phyloP scores from a whole-genome alignment of 2,888 invertebrate genomes.

The Drosophila paramelanica region DNA sequence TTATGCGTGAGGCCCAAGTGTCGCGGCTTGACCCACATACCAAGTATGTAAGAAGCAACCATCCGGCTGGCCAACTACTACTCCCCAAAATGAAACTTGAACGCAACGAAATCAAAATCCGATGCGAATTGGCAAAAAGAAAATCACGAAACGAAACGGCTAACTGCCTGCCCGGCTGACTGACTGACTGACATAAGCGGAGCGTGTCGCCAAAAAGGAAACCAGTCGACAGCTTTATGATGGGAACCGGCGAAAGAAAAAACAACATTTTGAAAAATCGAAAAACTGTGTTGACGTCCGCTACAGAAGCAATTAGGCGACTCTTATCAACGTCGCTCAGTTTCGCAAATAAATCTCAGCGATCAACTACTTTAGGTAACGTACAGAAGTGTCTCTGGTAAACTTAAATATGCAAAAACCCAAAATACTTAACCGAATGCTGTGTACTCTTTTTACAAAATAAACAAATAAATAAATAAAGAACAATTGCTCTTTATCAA shows the following conservation, averaged over 20 bases:
- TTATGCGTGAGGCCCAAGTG: slow-evolving; percentile 61
- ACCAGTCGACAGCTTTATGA: slow-evolving; percentile 75
- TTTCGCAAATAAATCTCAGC: slow-evolving; percentile 63
- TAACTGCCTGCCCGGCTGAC: slow-evolving; percentile 18
- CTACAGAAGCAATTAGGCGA: slow-evolving; percentile 71
- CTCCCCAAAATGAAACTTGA: slow-evolving; percentile 66
- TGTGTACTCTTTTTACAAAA: slow-evolving; percentile 17
- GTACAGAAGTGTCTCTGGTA: slow-evolving; percentile 18
- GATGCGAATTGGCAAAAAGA: slow-evolving; percentile 66
- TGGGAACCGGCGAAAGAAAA: slow-evolving; percentile 61
- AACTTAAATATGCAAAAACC: slow-evolving; percentile 42
- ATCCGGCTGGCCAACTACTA: slow-evolving; percentile 42
- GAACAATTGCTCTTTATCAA: too few relatives aligned
- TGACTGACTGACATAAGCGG: slow-evolving; percentile 68
- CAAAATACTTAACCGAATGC: slow-evolving; percentile 21
- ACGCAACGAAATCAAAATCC: slow-evolving; percentile 31
- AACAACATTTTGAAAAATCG: slow-evolving; percentile 58
- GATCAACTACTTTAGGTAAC: slow-evolving; percentile 50
- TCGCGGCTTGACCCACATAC: slow-evolving; percentile 76
- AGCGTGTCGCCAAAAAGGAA: slow-evolving; percentile 75
- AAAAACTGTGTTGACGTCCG: slow-evolving; percentile 71
- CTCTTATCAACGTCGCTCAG: slow-evolving; percentile 65
- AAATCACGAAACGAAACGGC: slow-evolving; percentile 41
- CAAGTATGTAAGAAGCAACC: slow-evolving; percentile 43
- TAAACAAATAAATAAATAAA: too few relatives aligned